Conservation (phyloP, 2,888 invertebrate species). For the Gari tellinella region DNA sequence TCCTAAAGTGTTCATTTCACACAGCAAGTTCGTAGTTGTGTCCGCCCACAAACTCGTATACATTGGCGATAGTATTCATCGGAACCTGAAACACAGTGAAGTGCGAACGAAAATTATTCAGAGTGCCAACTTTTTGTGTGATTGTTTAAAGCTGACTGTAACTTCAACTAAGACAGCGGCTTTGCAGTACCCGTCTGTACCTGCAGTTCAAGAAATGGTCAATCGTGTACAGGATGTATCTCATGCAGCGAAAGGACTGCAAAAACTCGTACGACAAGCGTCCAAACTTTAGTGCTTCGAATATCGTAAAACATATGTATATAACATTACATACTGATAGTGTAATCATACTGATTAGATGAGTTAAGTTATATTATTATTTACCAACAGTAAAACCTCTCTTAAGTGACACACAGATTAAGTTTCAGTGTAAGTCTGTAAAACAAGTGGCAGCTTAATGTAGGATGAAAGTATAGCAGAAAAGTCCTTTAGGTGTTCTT, state of each 20-base stretch:
- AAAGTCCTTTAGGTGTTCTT: too few relatives aligned
- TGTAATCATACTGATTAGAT: too few relatives aligned
- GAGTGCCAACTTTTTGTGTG: conserved; percentile 81
- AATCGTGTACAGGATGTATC: conserved; percentile 95
- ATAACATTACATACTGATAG: too few relatives aligned
- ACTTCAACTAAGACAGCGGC: conserved; percentile 95
- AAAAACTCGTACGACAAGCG: conserved; percentile 84
- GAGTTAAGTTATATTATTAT: too few relatives aligned
- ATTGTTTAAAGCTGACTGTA: conserved; percentile 88
- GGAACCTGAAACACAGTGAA: conserved; percentile 90
- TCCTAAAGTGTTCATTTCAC: conserved; percentile 95
- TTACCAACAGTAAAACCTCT: too few relatives aligned
- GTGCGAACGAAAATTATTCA: conserved; percentile 87
- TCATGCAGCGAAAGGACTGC: conserved; percentile 92
- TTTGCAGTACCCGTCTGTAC: conserved; percentile 95
- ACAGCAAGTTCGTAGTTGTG: conserved; percentile 96
- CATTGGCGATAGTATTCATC: conserved; percentile 96
- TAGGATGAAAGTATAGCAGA: too few relatives aligned
- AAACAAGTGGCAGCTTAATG: too few relatives aligned
- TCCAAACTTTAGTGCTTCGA: conserved; percentile 63
- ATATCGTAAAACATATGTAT: background rate
- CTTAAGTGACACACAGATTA: too few relatives aligned
- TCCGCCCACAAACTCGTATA: conserved; percentile 97
- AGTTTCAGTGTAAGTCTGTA: too few relatives aligned
- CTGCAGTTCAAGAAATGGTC: conserved; percentile 96